These are phyloP conservation scores for Hydropotes inermis DNA, from an alignment of 2,113 vertebrate species.

Conservation along the genomic window DNA sequence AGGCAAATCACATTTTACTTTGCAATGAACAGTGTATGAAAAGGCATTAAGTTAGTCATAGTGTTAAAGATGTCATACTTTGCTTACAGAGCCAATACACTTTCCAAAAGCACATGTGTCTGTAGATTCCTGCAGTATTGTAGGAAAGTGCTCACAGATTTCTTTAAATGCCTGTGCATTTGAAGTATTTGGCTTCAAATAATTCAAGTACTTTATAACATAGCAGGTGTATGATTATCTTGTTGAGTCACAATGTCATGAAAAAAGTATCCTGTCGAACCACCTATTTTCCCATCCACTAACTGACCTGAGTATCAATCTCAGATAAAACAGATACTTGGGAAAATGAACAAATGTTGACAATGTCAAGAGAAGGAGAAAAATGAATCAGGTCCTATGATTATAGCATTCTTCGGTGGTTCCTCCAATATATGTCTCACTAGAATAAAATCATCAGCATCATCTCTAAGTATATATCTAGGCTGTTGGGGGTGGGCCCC, in stretches of 20 bases:
- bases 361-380: not conserved
- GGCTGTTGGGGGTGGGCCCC: not conserved
- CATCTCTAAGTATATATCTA: not conserved
- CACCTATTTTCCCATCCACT: not conserved
- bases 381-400: not conserved
- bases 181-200: not conserved
- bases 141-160: not conserved
- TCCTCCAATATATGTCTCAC: not conserved
- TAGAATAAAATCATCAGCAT: not conserved
- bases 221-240: not conserved
- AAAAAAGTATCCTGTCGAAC: not conserved
- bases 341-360: not conserved
- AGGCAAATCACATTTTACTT: slow-evolving; percentile 30
- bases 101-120: not conserved
- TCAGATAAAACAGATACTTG: not conserved
- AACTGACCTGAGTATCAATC: not conserved
- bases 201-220: not conserved
- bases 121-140: not conserved
- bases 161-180: not conserved
- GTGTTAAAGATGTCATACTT: not conserved
- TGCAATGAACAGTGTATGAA: not conserved
- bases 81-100: slow-evolving; percentile 13
- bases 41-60: not conserved
- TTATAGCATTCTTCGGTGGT: not conserved
- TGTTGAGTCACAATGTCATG: not conserved